Evolutionary conservation across 2,888 invertebrate genomes (phyloP), one percentile per base, ranked within the genome.

Genomic region (Mythimna pallens): DNA sequence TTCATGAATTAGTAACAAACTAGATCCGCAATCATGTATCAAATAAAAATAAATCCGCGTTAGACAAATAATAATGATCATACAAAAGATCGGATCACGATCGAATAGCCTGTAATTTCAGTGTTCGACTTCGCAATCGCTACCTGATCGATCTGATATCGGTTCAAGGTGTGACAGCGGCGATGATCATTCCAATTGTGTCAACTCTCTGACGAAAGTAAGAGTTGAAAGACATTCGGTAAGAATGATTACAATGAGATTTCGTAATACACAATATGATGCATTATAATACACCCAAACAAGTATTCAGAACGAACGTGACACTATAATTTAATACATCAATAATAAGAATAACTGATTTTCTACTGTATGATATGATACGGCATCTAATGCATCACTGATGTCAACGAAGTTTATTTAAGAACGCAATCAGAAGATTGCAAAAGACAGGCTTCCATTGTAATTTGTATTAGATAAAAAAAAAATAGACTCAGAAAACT

Each of bases 171-270:
- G 92, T 90, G 92, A 93, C 91, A 88, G 88, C 85, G 66, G 76
- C 88, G 89, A 91, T 90, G 90, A 91, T 91, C 89, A 89, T 88
- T 87, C 82, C 73, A 78, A 91, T 92, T 91, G 89, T 90, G 89
- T 90, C 90, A 90, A 82, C 84, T 73, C 86, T 83, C 84, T 90
- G 90, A 89, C 90, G 92, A 93, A 93, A 93, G 92, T 91, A 90
- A 93, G 89, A 93, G 92, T 91, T 82, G 84, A 80, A 80, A 86
- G 84, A 91, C 90, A 91, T 91, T 76, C 88, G 89, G 92, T 92
- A 91, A 90, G 85, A 85, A 75, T 89, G 88, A 92, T 92, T 85
- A 92, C 92, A 91, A 92, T 92, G 80, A 65, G 86, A 85, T 93
- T 91, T 92, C 88, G 88, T 91, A 92, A 93, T 86, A 76, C 76